phyloP scores from a whole-genome alignment of 2,113 vertebrate genomes.

The Artemisiospiza belli region DNA sequence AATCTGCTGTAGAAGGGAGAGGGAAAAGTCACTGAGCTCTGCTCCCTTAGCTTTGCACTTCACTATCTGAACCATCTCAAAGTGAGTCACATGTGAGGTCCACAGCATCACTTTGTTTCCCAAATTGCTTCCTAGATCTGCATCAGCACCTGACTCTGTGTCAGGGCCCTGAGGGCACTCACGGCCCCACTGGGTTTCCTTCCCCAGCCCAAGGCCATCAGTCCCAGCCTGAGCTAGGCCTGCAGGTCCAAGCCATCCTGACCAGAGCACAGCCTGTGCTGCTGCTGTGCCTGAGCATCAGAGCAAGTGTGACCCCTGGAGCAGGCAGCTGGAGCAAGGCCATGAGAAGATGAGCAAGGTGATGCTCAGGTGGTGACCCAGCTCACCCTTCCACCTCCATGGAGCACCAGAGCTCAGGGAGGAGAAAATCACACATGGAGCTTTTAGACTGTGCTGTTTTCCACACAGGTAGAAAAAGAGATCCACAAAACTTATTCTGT shows the following conservation, averaged over 20 bases:
- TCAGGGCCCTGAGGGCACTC: neutral
- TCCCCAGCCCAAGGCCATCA: neutral
- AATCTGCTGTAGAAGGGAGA: neutral
- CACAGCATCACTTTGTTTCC: neutral
- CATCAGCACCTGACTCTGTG: neutral
- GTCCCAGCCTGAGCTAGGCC: neutral
- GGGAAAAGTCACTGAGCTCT: neutral
- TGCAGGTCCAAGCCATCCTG: neutral
- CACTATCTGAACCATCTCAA: neutral
- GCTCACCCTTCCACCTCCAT: neutral
- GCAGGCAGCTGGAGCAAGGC: neutral
- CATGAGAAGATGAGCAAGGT: neutral
- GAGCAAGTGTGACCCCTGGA: neutral
- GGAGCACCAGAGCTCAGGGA: no score
- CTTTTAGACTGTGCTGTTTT: neutral
- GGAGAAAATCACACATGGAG: neutral
- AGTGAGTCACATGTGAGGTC: neutral
- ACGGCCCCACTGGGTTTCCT: neutral
- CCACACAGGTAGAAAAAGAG: neutral
- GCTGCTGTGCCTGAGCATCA: accelerated
- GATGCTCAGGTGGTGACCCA: neutral
- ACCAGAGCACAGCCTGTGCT: neutral
- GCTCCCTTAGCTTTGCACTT: neutral
- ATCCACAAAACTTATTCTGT: neutral
- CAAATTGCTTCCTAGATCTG: neutral